Percentiles rank a stretch among this genome's conserved stretches.
phyloP scores from a whole-genome alignment of 2,113 vertebrate genomes.

The Corythaixoides concolor region DNA sequence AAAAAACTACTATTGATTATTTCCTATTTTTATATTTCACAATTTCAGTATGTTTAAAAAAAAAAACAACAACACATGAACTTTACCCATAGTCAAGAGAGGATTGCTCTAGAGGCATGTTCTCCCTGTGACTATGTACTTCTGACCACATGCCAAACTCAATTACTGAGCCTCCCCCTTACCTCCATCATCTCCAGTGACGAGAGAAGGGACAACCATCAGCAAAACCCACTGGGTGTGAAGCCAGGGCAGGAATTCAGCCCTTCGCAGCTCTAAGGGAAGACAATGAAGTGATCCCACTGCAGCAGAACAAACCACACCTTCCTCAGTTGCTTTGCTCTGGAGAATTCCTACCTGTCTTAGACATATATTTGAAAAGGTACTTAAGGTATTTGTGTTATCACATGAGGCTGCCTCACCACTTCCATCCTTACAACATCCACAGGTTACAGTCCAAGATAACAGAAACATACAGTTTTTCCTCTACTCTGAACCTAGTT shows the following conservation, averaged over 20 bases:
- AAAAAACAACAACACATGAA: not conserved
- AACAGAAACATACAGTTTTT: not conserved
- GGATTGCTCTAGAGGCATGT: not conserved
- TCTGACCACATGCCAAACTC: not conserved
- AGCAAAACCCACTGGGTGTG: not conserved
- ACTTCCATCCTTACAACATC: not conserved
- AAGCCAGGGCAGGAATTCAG: not conserved
- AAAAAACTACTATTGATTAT: not conserved
- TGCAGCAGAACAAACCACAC: not conserved
- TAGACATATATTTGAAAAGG: not conserved
- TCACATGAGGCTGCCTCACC: not conserved
- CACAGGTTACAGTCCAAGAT: not conserved
- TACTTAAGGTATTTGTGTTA: not conserved
- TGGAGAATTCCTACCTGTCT: not conserved
- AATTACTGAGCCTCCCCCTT: accelerated
- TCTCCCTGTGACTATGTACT: not conserved
- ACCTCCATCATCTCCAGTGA: not conserved
- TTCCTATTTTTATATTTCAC: not conserved
- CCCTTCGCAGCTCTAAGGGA: not conserved
- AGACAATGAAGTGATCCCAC: not conserved
- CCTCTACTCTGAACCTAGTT: not conserved
- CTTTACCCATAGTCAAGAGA: not conserved
- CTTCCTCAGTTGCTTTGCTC: not conserved
- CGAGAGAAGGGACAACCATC: not conserved
- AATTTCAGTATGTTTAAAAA: not conserved